Evolutionary conservation across 1,140 invertebrate species (phyloP), one percentile per base, ranked within the genome.

Genomic region (Leptinotarsa undecemlineata): DNA sequence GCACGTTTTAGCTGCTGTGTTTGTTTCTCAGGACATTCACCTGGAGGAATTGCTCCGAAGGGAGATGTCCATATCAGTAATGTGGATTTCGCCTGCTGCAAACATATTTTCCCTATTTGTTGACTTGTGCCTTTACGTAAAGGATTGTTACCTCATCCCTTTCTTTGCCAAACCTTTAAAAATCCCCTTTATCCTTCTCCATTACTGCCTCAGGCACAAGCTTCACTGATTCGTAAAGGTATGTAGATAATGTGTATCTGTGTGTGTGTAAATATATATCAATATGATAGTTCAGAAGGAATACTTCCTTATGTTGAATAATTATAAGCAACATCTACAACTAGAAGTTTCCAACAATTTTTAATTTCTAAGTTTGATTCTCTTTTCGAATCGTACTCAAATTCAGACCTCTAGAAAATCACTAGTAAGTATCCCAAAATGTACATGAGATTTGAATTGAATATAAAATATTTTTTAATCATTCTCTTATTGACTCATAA

Each of bases 141-240:
- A 85, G 84, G 84, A 84, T 72, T 79, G 82, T 33, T 83, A 80
- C 74, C 74, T 87, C 33, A 72, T 87, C 72, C 85, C 85, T 60
- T 80, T 85, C 17, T 26, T 85, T 21, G 80, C 84, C 64, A 86
- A 83, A 78, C 84, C 85, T 20, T 80, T 86, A 63, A 83, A 80
- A 74, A 80, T 87, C 82, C 87, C 86, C 51, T 85, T 85, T 74
- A 84, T 87, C 57, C 78, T 89, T 73, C 75, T 89, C 60, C 81
- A 83, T 75, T 83, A 80, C 72, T 79, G 82, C 73, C 72, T 84
- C 74, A 85, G 78, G 77, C 82, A 85, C 78, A 82, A 82, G 69
- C 77, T 81, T 69, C 76, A 81, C 73, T 82, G 74, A 57, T 57
- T 57, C 51, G 51, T 19, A 2, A 57, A 57, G 51, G 51, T 57